phyloP scores from a whole-genome alignment of 37 sponge, comb jelly and placozoan genomes.

The Haliclona indistincta region DNA sequence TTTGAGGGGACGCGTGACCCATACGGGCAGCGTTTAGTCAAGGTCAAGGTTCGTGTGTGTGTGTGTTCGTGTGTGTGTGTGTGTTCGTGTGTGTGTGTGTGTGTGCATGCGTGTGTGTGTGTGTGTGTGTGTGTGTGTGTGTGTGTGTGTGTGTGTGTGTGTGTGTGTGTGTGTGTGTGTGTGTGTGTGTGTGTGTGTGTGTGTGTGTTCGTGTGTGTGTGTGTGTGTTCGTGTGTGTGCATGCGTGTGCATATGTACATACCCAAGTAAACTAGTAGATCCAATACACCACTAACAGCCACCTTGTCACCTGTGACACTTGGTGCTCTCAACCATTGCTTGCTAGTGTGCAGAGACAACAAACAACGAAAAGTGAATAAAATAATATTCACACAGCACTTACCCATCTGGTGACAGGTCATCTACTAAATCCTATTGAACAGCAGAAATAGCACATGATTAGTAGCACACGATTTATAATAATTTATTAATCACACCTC shows the following conservation, averaged over 20 bases:
- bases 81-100: neutral
- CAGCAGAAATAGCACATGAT: no score
- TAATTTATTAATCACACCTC: no score
- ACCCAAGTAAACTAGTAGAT: neutral
- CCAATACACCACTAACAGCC: neutral
- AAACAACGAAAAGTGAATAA: no score
- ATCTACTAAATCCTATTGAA: no score
- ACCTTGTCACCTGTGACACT: no score
- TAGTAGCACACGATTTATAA: no score
- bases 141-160: constrained; percentile 14
- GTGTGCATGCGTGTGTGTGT: constrained; percentile 14
- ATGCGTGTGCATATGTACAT: neutral
- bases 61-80: constrained; percentile 1
- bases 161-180: constrained; percentile 26
- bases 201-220: neutral
- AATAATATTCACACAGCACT: no score
- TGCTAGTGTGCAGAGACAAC: neutral
- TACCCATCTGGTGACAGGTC: no score
- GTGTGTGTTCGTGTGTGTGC: neutral
- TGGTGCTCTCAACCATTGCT: no score
- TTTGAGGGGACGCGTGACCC: no score
- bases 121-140: constrained; percentile 13
- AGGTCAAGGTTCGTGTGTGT: no score
- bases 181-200: constrained; percentile 1
- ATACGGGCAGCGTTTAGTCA: no score